Evolutionary conservation across 2,113 vertebrate genomes (phyloP).

Genomic region (Nematolebias whitei): DNA sequence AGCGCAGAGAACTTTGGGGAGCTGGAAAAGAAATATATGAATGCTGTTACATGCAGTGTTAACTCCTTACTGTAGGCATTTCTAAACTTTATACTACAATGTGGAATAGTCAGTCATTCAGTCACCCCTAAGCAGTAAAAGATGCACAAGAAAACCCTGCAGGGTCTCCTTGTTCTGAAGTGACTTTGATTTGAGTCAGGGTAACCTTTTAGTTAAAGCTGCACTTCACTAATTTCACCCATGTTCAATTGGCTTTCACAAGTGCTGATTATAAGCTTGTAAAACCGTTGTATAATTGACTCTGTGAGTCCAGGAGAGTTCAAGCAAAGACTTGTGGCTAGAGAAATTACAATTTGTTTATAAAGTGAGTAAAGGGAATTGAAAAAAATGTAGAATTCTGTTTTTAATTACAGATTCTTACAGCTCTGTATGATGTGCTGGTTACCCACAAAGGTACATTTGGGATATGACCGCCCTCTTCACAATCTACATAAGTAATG

Average conservation of each 20-base stretch:
- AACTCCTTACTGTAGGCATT: not conserved
- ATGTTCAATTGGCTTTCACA: not conserved
- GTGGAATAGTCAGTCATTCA: not conserved
- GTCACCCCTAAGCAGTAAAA: not conserved
- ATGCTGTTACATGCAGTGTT: not conserved
- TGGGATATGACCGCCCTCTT: too few relatives aligned
- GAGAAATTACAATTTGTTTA: not conserved
- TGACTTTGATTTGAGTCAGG: not conserved
- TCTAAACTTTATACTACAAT: not conserved
- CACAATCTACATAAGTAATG: too few relatives aligned
- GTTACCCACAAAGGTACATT: too few relatives aligned
- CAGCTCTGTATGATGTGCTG: not conserved
- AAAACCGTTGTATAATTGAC: not conserved
- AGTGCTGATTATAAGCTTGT: not conserved
- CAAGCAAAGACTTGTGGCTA: not conserved
- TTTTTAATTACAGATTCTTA: not conserved
- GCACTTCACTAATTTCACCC: slow-evolving; percentile 6
- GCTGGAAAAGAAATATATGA: slow-evolving; percentile 6
- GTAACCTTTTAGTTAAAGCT: not conserved
- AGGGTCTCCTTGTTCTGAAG: not conserved
- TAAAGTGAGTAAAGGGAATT: not conserved
- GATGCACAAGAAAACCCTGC: not conserved
- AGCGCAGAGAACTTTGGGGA: not conserved
- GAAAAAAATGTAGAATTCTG: not conserved
- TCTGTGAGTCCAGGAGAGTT: not conserved